Evolutionary conservation across 2,797 vertebrate genomes (phyloP).

Genomic region (Echiichthys vipera): DNA sequence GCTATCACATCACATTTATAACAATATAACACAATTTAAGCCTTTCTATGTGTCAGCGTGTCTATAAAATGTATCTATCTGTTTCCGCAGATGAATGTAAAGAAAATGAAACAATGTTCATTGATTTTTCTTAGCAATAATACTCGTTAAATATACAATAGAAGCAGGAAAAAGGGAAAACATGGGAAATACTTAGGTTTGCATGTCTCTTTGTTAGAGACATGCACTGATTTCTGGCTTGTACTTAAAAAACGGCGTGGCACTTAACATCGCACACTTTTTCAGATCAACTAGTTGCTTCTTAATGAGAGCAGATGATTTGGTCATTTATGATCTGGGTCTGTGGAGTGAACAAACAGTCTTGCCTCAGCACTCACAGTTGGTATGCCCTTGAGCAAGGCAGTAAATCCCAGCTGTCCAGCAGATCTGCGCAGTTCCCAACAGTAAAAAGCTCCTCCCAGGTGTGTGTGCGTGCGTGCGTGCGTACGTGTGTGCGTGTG

Average conservation of each 20-base stretch:
- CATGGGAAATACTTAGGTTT: not conserved
- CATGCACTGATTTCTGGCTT: constrained; percentile 22
- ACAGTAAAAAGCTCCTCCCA: constrained; percentile 68
- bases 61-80: constrained; percentile 6
- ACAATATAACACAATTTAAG: constrained; percentile 20
- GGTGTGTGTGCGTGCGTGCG: constrained; percentile 46
- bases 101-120: constrained; percentile 5
- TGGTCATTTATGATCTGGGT: constrained; percentile 65
- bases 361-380: constrained; percentile 57
- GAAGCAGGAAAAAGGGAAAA: not conserved
- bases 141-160: not conserved
- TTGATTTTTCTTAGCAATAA: not conserved
- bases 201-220: constrained; percentile 19
- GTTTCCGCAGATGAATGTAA: constrained; percentile 19
- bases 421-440: constrained; percentile 72
- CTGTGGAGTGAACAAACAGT: constrained; percentile 64
- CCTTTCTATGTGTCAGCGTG: constrained; percentile 20
- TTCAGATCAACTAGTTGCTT: constrained; percentile 44
- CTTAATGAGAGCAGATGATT: constrained; percentile 67
- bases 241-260: constrained; percentile 27
- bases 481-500: constrained; percentile 30
- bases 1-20: constrained; percentile 11
- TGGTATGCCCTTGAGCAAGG: constrained; percentile 79
- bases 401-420: constrained; percentile 79
- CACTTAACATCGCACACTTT: constrained; percentile 54